Evolutionary conservation across 2,888 invertebrate genomes (phyloP).

Genomic region (Malthinus seriepunctatus): DNA sequence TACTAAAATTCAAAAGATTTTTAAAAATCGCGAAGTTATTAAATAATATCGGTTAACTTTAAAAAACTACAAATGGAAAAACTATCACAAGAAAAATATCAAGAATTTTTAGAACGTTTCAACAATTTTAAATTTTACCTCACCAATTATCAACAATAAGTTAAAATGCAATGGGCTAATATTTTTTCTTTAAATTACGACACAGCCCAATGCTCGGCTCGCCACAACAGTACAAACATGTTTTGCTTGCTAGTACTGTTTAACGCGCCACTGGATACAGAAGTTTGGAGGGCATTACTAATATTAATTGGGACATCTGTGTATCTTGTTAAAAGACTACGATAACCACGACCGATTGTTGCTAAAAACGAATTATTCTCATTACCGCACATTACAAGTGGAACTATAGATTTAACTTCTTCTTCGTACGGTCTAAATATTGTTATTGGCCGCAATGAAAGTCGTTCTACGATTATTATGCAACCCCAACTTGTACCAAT

Average conservation of each 20-base stretch:
- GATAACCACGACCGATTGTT: conserved; percentile 83
- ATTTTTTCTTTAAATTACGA: conserved; percentile 37
- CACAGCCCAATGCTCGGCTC: conserved; percentile 70
- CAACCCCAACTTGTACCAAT: conserved; percentile 96
- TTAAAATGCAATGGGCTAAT: background rate
- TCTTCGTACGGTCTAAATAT: conserved; percentile 92
- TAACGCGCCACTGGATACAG: conserved; percentile 38
- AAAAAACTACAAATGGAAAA: too few relatives aligned
- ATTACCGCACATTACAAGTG: conserved; percentile 56
- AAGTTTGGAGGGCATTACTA: conserved; percentile 50
- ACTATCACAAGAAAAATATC: background rate
- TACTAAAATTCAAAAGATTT: background rate
- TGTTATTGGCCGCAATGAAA: conserved; percentile 80
- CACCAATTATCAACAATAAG: background rate
- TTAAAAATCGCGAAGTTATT: background rate
- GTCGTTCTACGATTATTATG: conserved; percentile 84
- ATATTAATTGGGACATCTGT: conserved; percentile 58
- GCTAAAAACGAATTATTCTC: conserved; percentile 60
- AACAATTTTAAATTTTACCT: background rate
- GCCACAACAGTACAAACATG: conserved; percentile 73
- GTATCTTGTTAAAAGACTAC: conserved; percentile 71
- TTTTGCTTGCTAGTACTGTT: conserved; percentile 46
- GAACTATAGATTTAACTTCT: conserved; percentile 69
- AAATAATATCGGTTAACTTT: too few relatives aligned
- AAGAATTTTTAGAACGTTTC: background rate